Percentiles rank a stretch among this genome's conserved stretches.
Evolutionary conservation across 2,797 vertebrate species (phyloP).

Genomic region (Anniella stebbinsi): DNA sequence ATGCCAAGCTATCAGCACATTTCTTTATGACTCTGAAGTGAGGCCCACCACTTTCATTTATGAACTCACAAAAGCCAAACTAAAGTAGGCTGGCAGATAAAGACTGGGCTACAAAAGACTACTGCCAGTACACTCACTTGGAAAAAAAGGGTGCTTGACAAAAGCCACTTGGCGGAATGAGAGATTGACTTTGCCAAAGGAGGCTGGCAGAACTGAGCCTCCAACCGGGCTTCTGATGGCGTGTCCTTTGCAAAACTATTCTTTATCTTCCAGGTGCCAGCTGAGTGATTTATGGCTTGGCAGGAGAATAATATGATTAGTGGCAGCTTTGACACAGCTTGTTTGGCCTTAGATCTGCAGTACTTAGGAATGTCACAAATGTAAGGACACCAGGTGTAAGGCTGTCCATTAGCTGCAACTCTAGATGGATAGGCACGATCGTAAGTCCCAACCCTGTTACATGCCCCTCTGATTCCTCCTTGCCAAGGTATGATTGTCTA

Average conservation of each 20-base stretch:
- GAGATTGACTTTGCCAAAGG: slow-evolving; percentile 16
- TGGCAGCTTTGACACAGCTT: slow-evolving; percentile 29
- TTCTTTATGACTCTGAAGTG: slow-evolving; percentile 13
- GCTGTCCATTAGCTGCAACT: slow-evolving; percentile 1
- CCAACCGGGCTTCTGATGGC: neutral
- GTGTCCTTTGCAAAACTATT: slow-evolving; percentile 16
- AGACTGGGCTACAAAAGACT: neutral
- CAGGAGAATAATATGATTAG: slow-evolving; percentile 21
- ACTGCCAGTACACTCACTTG: neutral
- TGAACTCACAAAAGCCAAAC: slow-evolving; percentile 16
- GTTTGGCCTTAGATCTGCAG: slow-evolving; percentile 22
- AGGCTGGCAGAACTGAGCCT: slow-evolving; percentile 2
- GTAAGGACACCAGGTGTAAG: slow-evolving; percentile 31
- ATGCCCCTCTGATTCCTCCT: neutral
- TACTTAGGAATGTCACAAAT: slow-evolving; percentile 30
- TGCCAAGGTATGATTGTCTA: slow-evolving; percentile 36
- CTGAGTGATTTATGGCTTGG: slow-evolving; percentile 38
- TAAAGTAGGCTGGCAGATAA: slow-evolving; percentile 19
- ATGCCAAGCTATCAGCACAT: slow-evolving; percentile 20
- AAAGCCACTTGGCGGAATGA: slow-evolving; percentile 18
- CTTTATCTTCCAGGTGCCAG: slow-evolving; percentile 37
- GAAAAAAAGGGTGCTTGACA: neutral
- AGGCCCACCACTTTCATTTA: slow-evolving; percentile 19
- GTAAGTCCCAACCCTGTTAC: slow-evolving; percentile 4
- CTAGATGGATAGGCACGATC: neutral